Evolutionary conservation across 2,797 vertebrate genomes (phyloP), one percentile per base, ranked within the genome.

Genomic region (Botia almorhae): DNA sequence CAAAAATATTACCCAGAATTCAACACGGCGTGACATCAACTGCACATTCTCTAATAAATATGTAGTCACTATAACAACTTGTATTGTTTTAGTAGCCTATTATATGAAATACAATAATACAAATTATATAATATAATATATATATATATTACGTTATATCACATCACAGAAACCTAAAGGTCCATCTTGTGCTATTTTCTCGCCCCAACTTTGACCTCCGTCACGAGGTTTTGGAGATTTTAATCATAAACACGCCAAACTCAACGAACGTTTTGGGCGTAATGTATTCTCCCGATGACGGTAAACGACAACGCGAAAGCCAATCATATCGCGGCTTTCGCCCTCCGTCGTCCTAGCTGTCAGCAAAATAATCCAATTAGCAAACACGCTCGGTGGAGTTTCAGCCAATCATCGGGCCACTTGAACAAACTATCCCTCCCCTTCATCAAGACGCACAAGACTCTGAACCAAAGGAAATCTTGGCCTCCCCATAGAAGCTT

Each of bases 401-500:
- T 43, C 63, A 82, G 83, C 93, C 92, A 94, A 94, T 93, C 91
- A 85, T 3, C 11, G 29, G 16, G 14, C 86, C 83, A 83, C 71
- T 89, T 82, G 90, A 87, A 86, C 89, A 91, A 93, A 90, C 89
- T 89, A 88, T 87, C 90, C 93, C 92, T 90, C 92, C 93, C 91
- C 91, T 93, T 90, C 85, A 90, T 89, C 91, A 93, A 92, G 92
- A 94, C 93, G 91, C 90, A 90, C 91, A 92, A 92, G 92, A 94
- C 93, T 92, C 90, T 92, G 91, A 94, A 91, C 93, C 89, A 91
- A 92, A 90, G 92, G 92, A 95, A 91, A 93, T 92, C 92, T 91
- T 93, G 92, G 92, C 92, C 92, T 93, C 89, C 92, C 90, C 92
- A 93, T 92, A 89, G 92, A 91, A 90, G 92, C 92, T 88, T 90